Conservation (phyloP, 2,797 vertebrate genomes). For the Sebastes itinus region DNA sequence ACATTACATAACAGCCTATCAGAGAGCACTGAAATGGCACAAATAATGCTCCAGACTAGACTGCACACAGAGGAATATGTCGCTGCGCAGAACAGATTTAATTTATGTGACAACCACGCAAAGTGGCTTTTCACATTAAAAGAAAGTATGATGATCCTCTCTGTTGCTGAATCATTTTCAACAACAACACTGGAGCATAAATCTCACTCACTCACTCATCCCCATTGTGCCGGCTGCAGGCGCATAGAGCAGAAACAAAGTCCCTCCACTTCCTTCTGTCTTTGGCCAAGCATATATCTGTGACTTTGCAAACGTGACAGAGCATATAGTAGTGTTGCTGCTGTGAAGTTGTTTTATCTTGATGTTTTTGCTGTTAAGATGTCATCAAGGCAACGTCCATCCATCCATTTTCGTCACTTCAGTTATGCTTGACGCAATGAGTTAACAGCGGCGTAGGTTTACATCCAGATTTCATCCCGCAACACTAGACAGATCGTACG, state of each 20-base stretch:
- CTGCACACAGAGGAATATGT: constrained; percentile 13
- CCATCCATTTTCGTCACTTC: neutral
- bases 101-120: constrained; percentile 16
- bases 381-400: neutral
- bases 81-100: constrained; percentile 5
- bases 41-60: constrained; percentile 23
- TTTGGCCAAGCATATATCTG: neutral
- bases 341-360: neutral
- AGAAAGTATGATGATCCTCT: neutral
- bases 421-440: neutral
- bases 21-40: constrained; percentile 45
- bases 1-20: constrained; percentile 38
- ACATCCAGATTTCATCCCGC: neutral
- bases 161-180: constrained; percentile 6
- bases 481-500: neutral
- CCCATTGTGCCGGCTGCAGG: neutral
- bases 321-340: neutral
- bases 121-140: constrained; percentile 18
- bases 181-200: neutral
- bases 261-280: neutral
- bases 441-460: neutral
- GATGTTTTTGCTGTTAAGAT: neutral
- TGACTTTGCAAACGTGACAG: neutral
- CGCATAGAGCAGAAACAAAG: neutral
- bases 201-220: neutral